These are phyloP conservation scores for Pangasius krempfi DNA, from an alignment of 2,797 vertebrate genomes.

Conservation along the genomic window DNA sequence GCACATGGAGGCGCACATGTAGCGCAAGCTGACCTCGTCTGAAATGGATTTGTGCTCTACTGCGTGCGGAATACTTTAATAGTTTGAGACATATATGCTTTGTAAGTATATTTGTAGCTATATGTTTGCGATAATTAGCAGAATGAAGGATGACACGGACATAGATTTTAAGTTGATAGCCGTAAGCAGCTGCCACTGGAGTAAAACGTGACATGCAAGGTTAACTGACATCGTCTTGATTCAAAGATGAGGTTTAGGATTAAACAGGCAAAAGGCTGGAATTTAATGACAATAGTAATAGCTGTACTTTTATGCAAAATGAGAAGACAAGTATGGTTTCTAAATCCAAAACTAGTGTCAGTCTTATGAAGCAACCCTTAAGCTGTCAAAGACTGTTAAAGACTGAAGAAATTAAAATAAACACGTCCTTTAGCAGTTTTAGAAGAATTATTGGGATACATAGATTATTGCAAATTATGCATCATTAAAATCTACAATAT, in stretches of 20 bases:
- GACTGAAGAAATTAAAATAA: not conserved
- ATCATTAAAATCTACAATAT: not conserved
- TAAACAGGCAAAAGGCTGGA: not conserved
- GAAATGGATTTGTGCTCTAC: not conserved
- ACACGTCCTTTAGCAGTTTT: not conserved
- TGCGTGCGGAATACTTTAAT: not conserved
- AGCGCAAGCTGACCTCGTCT: not conserved
- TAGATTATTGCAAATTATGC: not conserved
- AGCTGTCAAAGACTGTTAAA: not conserved
- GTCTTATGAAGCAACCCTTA: not conserved
- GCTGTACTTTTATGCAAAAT: not conserved
- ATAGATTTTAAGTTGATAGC: not conserved
- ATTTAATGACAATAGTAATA: not conserved
- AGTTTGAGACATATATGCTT: not conserved
- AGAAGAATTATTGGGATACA: not conserved
- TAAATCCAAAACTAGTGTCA: not conserved
- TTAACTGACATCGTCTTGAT: not conserved
- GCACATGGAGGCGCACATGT: slow-evolving; percentile 11
- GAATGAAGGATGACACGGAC: not conserved
- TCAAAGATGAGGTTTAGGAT: not conserved
- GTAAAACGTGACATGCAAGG: too few species aligned
- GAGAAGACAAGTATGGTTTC: not conserved
- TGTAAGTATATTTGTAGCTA: not conserved
- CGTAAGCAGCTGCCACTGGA: not conserved
- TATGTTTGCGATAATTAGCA: not conserved